Evolutionary conservation across 2,113 vertebrate species (phyloP), one percentile per base, ranked within the genome.

Genomic region (Ophiodon elongatus): DNA sequence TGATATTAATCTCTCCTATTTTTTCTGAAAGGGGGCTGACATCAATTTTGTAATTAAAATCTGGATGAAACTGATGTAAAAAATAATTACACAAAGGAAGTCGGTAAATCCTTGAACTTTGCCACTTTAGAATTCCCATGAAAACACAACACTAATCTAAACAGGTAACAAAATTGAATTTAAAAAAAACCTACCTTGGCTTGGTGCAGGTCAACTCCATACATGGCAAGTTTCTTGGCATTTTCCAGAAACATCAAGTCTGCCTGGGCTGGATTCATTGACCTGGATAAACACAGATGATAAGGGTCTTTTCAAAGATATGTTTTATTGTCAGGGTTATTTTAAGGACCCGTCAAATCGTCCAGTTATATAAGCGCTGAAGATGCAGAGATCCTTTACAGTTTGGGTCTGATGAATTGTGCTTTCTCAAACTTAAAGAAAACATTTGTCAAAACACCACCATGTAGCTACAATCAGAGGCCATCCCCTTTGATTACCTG

Each of bases 181-280:
- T 4, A 25, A 57, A 2, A 14, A 65, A n/a, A 52, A 1, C 4
- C 2, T 41, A 99, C 98, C 97, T 99, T 99, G 82, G 98, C 98
- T 90, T 97, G 97, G 91, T 99, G 98, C 91, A 98, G 95, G 89
- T 99, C 97, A 1, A 99, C 97, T 77, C 98, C 98, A 85, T 99
- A 99, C 98, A 99, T 97, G 0, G 98, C 96, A 0, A 99, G 95
- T 83, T 97, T 98, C 94, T 97, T 98, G 85, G 97, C 98, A 91
- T 98, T 99, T 95, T 99, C 97, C 83, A 99, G 96, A 89, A 99
- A 99, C 93, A 97, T 93, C 93, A 97, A 85, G 88, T 99, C 98
- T 79, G 98, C 98, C 83, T 99, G 97, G 83, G 97, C 98, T 87
- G 98, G 97, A 92, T 95, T 98, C 97, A 99, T 98, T 77, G 96